Percentiles rank a stretch among this genome's conserved stretches.
Evolutionary conservation across 2,888 invertebrate genomes (phyloP).

Genomic region (Rutpela maculata): DNA sequence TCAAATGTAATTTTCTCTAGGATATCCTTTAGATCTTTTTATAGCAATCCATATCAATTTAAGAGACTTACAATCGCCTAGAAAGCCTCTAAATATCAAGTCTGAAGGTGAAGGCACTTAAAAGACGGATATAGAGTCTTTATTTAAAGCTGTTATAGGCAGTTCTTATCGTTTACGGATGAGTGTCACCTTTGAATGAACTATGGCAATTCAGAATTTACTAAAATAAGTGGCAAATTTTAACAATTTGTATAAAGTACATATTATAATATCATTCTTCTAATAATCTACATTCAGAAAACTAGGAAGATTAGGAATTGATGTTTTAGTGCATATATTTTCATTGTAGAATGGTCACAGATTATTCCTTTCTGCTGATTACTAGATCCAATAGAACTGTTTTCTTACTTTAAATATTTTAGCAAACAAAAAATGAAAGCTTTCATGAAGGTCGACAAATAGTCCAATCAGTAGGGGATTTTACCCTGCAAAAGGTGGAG

Average conservation of each 20-base stretch:
- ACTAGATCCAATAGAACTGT: too few relatives aligned
- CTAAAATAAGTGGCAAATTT: not conserved
- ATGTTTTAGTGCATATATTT: too few relatives aligned
- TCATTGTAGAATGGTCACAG: too few relatives aligned
- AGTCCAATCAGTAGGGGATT: too few relatives aligned
- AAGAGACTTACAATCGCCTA: constrained; percentile 39
- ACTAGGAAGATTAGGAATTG: too few relatives aligned
- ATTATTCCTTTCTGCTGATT: too few relatives aligned
- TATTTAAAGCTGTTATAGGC: not conserved
- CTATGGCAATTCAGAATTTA: not conserved
- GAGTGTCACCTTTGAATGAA: not conserved
- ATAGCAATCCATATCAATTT: constrained; percentile 20
- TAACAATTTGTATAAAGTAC: not conserved
- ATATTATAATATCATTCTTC: too few relatives aligned
- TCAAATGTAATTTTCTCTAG: not conserved
- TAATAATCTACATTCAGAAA: too few relatives aligned
- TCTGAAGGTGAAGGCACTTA: constrained; percentile 38
- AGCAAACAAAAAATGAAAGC: too few relatives aligned
- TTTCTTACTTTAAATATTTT: too few relatives aligned
- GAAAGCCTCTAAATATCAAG: constrained; percentile 37
- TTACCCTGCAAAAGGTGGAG: too few relatives aligned
- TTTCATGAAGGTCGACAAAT: too few relatives aligned
- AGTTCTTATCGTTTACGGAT: not conserved
- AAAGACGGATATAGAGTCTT: constrained; percentile 39
- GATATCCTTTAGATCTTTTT: constrained; percentile 1